Percentiles rank a stretch among this genome's conserved stretches.
Evolutionary conservation across 2,888 invertebrate genomes (phyloP).

Genomic region (Epistrophe eligans): DNA sequence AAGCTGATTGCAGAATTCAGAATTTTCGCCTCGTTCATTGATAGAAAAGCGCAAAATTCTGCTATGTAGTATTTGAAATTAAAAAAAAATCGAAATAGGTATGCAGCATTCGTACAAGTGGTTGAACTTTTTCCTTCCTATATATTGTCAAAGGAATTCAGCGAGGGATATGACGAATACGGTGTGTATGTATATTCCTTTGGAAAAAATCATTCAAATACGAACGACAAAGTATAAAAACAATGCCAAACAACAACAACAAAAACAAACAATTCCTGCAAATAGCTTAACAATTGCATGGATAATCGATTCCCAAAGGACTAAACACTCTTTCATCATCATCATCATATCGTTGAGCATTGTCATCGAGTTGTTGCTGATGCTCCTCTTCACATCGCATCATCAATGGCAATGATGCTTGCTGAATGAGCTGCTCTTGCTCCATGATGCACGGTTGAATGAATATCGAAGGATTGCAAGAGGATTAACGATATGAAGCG

Average conservation of each 20-base stretch:
- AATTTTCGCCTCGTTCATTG: constrained; percentile 36
- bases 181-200: not conserved
- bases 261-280: constrained; percentile 79
- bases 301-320: constrained; percentile 83
- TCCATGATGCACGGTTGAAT: constrained; percentile 62
- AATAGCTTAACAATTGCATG: constrained; percentile 83
- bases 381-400: constrained; percentile 64
- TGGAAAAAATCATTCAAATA: constrained; percentile 41
- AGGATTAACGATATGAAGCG: constrained; percentile 65
- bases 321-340: constrained; percentile 80
- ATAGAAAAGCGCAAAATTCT: constrained; percentile 53
- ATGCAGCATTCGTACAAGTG: constrained; percentile 73
- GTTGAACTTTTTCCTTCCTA: constrained; percentile 51
- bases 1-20: not conserved
- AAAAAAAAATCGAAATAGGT: constrained; percentile 19
- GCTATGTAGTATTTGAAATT: constrained; percentile 4
- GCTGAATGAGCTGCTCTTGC: constrained; percentile 59
- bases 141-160: not conserved
- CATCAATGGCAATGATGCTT: constrained; percentile 66
- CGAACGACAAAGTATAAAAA: constrained; percentile 32
- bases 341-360: constrained; percentile 53
- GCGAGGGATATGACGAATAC: constrained; percentile 6
- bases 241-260: constrained; percentile 24
- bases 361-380: constrained; percentile 62
- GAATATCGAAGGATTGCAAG: constrained; percentile 76